Conservation (phyloP, 2,113 vertebrate genomes). For the Eubucco bourcierii region DNA sequence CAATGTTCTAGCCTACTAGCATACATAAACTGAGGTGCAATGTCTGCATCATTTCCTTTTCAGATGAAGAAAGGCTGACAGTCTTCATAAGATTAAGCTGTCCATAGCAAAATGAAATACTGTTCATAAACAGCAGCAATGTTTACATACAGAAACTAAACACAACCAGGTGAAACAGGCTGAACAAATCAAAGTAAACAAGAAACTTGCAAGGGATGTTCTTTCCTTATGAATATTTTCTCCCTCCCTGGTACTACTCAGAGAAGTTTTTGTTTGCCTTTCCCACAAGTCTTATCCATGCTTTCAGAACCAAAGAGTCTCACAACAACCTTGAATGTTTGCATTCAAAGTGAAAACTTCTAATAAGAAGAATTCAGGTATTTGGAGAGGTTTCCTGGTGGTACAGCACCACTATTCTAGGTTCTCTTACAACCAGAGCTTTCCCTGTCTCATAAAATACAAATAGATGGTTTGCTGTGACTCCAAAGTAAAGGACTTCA, state of each 20-base stretch:
- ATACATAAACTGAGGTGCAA: neutral
- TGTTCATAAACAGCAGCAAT: neutral
- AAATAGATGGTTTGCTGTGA: neutral
- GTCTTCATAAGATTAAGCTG: neutral
- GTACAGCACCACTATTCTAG: neutral
- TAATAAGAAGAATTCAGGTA: conserved; percentile 23
- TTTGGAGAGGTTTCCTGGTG: neutral
- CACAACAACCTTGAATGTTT: conserved; percentile 3
- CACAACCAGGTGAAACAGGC: neutral
- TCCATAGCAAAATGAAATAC: neutral
- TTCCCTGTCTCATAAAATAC: neutral
- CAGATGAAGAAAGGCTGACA: neutral
- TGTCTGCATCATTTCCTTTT: neutral
- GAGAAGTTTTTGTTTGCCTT: conserved; percentile 14
- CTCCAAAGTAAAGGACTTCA: neutral
- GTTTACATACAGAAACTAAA: neutral
- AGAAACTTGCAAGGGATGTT: neutral
- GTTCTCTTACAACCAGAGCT: neutral
- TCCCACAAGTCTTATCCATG: conserved; percentile 9
- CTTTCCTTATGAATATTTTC: neutral
- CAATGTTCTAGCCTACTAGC: neutral
- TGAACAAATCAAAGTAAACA: neutral
- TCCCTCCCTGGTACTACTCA: neutral
- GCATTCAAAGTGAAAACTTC: neutral
- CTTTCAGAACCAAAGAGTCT: neutral